Conservation (phyloP, 2,113 vertebrate species). For the Eurypyga helias region DNA sequence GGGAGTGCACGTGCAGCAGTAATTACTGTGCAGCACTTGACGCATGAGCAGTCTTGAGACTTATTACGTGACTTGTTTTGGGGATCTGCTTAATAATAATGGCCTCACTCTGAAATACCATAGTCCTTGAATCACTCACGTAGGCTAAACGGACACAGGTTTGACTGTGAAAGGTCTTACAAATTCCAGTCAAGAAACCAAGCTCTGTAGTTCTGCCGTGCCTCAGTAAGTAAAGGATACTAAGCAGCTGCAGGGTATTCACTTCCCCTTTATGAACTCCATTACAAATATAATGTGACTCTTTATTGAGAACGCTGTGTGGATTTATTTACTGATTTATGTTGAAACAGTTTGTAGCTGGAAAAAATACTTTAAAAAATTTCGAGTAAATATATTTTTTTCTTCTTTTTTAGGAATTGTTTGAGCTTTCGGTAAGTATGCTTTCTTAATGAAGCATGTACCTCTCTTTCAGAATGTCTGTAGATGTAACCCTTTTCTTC, state of each 20-base stretch:
- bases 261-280: background rate
- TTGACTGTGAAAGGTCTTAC: background rate
- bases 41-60: background rate
- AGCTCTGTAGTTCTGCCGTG: background rate
- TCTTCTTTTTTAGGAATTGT: slow-evolving; percentile 85
- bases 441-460: background rate
- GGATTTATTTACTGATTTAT: background rate
- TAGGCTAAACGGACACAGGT: background rate
- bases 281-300: background rate
- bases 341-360: background rate
- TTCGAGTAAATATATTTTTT: background rate
- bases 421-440: slow-evolving; percentile 89
- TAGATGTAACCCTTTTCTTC: background rate
- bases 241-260: background rate
- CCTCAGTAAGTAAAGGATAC: background rate
- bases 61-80: background rate
- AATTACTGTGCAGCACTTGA: background rate
- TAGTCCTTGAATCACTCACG: background rate
- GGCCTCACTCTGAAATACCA: background rate
- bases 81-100: background rate
- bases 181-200: background rate
- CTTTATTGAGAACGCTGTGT: background rate
- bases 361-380: background rate
- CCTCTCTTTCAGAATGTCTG: background rate
- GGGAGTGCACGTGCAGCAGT: background rate